Base-by-base conservation (phyloP, 2,113 vertebrate species). In the Rhinolophus sinicus region DNA sequence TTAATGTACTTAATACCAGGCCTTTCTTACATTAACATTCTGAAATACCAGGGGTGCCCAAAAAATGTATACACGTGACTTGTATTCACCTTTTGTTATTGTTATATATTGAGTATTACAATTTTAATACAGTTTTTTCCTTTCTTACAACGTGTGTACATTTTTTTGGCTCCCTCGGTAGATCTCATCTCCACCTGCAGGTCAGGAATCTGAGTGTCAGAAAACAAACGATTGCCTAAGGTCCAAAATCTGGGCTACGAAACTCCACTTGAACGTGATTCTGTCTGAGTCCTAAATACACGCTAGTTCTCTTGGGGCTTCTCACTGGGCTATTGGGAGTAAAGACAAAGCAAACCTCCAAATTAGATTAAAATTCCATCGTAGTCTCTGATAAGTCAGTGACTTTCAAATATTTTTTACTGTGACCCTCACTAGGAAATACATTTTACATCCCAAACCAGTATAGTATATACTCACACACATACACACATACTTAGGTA, bases 401-500 rank as follows among this genome's bases (percentile, higher is more conserved):
- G 38, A 26, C 62, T 95, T 95, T 88, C 62, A 88, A 94, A 65
- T 92, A 82, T 44, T 95, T 90, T 93, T 90, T 38, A 88, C 72
- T 3, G 56, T 50, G 72, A 73, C 18, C 19, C 19, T 69, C 60
- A 72, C 35, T 84, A 92, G 96, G 84, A 94, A 90, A 89, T 88
- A 40, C 24, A 86, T 73, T 69, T 86, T 69, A 56, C 8, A n/a
- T 90, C 28, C 54, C 33, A 75, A 58, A 21, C 26, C 26, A 64
- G 26, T 64, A 30, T 35, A 77, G 52, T 60, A 2, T 47, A 14
- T 40, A 44, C 5, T 60, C 28, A 56, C 22, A 56, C 26, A 30
- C 60, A 64, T 30, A 30, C 15, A 67, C 5, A 52, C 18, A 8
- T 60, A 16, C 24, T 33, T 26, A 52, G 47, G 6, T 33, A 14